Evolutionary conservation across 2,797 vertebrate genomes (phyloP).

Genomic region (Malurus leucopterus): DNA sequence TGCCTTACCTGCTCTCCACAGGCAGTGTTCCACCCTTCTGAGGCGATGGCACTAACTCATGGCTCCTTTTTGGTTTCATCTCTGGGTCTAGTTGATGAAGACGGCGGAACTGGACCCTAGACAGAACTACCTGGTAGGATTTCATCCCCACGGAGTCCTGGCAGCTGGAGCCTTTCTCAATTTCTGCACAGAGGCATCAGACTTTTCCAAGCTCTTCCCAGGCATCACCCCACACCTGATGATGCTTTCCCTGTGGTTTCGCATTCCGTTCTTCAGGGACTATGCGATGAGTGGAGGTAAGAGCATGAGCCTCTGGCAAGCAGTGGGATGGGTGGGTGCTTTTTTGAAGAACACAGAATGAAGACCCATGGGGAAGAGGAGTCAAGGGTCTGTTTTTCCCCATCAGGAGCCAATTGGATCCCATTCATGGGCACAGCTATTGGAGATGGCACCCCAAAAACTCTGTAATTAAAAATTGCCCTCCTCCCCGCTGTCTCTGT

Average conservation of each 20-base stretch:
- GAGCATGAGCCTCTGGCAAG: background rate
- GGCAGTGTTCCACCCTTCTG: background rate
- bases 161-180: slow-evolving; percentile 85
- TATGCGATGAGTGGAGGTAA: slow-evolving; percentile 87
- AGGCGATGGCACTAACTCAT: background rate
- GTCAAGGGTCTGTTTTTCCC: background rate
- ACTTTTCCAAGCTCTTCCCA: slow-evolving; percentile 80
- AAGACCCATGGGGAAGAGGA: background rate
- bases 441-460: background rate
- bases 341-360: background rate
- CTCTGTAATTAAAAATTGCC: background rate
- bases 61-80: background rate
- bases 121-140: slow-evolving; percentile 87
- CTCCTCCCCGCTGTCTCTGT: background rate
- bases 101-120: slow-evolving; percentile 85
- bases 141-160: slow-evolving; percentile 91
- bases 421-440: background rate
- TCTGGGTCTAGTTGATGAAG: slow-evolving; percentile 83
- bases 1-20: background rate
- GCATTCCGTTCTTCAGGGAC: slow-evolving; percentile 88
- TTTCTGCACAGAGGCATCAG: slow-evolving; percentile 85
- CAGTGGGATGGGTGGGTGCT: background rate
- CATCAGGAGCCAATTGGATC: accelerated
- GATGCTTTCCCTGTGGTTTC: slow-evolving; percentile 90
- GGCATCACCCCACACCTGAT: slow-evolving; percentile 83